These are phyloP conservation scores for Phocoena sinus DNA, from an alignment of 2,113 vertebrate species.

Conservation along the genomic window DNA sequence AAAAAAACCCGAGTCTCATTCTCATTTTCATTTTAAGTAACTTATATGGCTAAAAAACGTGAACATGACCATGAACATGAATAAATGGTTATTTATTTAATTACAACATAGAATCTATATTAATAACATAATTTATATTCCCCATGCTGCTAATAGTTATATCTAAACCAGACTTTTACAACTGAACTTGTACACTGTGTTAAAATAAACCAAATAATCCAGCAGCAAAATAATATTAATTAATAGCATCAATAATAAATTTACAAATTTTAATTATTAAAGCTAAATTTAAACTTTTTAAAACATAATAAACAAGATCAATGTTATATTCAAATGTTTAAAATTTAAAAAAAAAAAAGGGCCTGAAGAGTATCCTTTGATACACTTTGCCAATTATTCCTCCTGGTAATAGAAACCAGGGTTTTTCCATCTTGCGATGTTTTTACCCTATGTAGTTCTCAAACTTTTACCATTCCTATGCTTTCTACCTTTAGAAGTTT, in stretches of 20 bases:
- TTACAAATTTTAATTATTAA: neutral
- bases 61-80: neutral
- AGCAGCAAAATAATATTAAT: neutral
- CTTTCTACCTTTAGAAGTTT: neutral
- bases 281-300: neutral
- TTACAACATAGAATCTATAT: neutral
- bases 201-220: neutral
- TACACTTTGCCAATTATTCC: neutral
- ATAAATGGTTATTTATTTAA: neutral
- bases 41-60: neutral
- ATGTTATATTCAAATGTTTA: neutral
- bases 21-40: constrained; percentile 17
- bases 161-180: neutral
- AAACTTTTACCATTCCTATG: neutral
- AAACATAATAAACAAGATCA: neutral
- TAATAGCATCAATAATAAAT: neutral
- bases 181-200: neutral
- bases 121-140: neutral
- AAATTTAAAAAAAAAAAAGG: neutral
- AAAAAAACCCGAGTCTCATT: neutral
- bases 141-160: neutral
- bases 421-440: neutral
- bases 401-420: neutral
- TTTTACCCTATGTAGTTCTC: neutral
- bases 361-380: neutral